Evolutionary conservation across 2,113 vertebrate genomes (phyloP).

Genomic region (Lipophrys pholis): DNA sequence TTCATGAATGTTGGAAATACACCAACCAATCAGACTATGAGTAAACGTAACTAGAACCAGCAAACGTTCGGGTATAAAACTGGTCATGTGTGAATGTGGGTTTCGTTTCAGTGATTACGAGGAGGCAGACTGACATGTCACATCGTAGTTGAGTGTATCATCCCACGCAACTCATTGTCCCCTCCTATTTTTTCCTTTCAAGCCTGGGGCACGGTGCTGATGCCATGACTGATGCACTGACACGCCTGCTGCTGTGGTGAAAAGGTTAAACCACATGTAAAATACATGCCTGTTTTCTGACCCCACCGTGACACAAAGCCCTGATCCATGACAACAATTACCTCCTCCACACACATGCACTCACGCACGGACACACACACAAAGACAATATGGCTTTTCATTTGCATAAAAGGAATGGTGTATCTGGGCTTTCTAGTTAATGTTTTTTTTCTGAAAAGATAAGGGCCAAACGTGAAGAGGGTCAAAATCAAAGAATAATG

Average conservation of each 20-base stretch:
- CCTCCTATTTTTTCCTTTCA: conserved; percentile 5
- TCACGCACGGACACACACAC: not conserved
- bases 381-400: not conserved
- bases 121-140: conserved; percentile 1
- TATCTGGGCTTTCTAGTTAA: conserved; percentile 27
- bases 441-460: conserved; percentile 39
- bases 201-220: conserved; percentile 23
- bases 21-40: too few species aligned
- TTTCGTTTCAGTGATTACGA: not conserved
- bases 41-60: too few species aligned
- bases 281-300: conserved; percentile 33
- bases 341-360: conserved; percentile 31
- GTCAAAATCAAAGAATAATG: conserved; percentile 12
- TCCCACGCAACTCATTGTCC: conserved; percentile 19
- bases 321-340: conserved; percentile 1
- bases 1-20: not conserved
- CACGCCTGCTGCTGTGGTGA: conserved; percentile 23
- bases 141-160: conserved; percentile 4
- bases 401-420: conserved; percentile 18
- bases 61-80: too few species aligned
- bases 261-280: conserved; percentile 50
- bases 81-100: not conserved
- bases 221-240: conserved; percentile 24
- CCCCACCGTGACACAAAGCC: conserved; percentile 20
- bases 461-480: conserved; percentile 15